phyloP scores from a whole-genome alignment of 37 sponge, comb jelly and placozoan genomes.

The Amphimedon queenslandica region DNA sequence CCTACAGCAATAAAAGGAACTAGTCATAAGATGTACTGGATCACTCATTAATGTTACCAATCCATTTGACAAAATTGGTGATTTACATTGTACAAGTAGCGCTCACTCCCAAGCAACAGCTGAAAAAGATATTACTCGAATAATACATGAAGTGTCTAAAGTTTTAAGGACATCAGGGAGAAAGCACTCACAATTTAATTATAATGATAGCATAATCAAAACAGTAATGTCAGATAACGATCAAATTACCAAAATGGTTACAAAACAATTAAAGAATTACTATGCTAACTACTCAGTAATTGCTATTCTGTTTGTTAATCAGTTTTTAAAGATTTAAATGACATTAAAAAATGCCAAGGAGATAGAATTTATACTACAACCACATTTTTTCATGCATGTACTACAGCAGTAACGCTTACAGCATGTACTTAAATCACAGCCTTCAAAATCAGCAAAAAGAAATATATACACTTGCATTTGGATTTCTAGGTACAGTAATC shows the following conservation, averaged over 20 bases:
- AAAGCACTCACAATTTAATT: background rate
- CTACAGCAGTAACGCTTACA: background rate
- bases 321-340: too few species aligned
- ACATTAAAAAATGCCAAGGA: background rate
- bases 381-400: background rate
- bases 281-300: too few species aligned
- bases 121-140: background rate
- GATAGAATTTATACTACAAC: background rate
- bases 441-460: conserved; percentile 1
- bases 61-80: background rate
- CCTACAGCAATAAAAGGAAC: background rate
- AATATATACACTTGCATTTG: background rate
- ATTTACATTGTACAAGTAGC: background rate
- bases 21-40: background rate
- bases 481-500: background rate
- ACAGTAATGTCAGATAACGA: background rate
- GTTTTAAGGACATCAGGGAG: background rate
- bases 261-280: background rate
- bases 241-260: background rate
- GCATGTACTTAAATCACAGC: background rate
- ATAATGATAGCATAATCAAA: background rate
- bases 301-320: too few species aligned
- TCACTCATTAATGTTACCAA: background rate
- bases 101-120: background rate
- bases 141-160: background rate